Evolutionary conservation across 2,113 vertebrate genomes (phyloP).

Genomic region (Trachemys scripta): DNA sequence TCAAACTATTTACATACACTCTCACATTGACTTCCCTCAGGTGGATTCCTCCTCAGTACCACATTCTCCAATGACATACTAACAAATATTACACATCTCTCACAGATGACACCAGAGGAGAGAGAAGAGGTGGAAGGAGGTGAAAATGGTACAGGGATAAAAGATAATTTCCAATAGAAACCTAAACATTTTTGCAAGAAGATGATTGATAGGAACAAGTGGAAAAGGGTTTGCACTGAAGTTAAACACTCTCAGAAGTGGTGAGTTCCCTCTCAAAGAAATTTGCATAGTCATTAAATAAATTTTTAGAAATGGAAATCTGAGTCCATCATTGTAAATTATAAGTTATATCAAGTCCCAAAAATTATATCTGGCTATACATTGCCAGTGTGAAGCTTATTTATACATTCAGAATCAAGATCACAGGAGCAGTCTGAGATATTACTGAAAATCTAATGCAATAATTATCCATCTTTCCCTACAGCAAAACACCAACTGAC

Average conservation of each 20-base stretch:
- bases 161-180: background rate
- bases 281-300: fast-evolving
- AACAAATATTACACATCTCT: fast-evolving
- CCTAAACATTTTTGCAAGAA: background rate
- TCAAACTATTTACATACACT: conserved; percentile 11
- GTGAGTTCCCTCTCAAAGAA: background rate
- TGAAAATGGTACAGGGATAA: background rate
- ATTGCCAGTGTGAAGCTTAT: background rate
- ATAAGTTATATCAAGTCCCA: background rate
- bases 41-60: no score
- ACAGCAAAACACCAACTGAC: background rate
- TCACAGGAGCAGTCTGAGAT: background rate
- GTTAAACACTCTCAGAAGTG: background rate
- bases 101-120: fast-evolving
- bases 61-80: background rate
- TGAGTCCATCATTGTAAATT: background rate
- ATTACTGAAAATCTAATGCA: fast-evolving
- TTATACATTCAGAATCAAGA: background rate
- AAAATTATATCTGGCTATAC: fast-evolving
- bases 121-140: background rate
- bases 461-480: fast-evolving
- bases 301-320: background rate
- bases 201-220: background rate
- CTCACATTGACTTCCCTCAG: background rate
- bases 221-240: background rate